Conservation (phyloP, 2,888 invertebrate species). For the Spilosoma lubricipeda region DNA sequence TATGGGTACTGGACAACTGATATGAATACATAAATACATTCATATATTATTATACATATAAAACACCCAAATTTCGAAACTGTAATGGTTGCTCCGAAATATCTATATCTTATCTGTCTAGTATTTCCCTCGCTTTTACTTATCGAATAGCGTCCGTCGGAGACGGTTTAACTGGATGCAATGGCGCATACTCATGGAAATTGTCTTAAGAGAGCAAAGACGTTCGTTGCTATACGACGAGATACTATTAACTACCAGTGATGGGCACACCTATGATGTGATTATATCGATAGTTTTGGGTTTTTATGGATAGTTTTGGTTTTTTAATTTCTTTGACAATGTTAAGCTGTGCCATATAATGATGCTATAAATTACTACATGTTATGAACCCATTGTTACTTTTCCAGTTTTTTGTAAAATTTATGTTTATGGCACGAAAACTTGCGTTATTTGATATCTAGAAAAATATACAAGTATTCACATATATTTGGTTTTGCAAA, state of each 20-base stretch:
- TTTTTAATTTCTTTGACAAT: neutral
- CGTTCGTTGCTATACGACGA: slow-evolving; percentile 71
- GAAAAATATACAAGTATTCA: neutral
- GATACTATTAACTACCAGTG: slow-evolving; percentile 79
- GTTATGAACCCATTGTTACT: too few relatives aligned
- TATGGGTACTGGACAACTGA: too few relatives aligned
- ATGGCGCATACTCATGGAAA: slow-evolving; percentile 76
- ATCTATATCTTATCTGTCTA: slow-evolving; percentile 20
- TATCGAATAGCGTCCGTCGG: slow-evolving; percentile 54
- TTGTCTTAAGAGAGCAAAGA: slow-evolving; percentile 82
- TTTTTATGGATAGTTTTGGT: neutral
- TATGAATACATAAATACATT: too few relatives aligned
- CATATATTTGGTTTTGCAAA: neutral
- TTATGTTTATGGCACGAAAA: neutral
- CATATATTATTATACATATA: too few relatives aligned
- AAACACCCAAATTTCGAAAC: too few relatives aligned
- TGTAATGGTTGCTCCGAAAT: too few relatives aligned
- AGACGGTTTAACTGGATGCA: slow-evolving; percentile 70
- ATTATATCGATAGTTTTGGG: slow-evolving; percentile 26
- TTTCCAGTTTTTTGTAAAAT: neutral
- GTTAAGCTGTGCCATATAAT: too few relatives aligned
- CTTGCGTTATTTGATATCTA: neutral
- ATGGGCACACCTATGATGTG: slow-evolving; percentile 34
- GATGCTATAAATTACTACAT: neutral
- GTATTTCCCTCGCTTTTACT: slow-evolving; percentile 27